These are phyloP conservation scores for Chrysolina oricalcia DNA, from an alignment of 2,888 invertebrate species.

Conservation along the genomic window DNA sequence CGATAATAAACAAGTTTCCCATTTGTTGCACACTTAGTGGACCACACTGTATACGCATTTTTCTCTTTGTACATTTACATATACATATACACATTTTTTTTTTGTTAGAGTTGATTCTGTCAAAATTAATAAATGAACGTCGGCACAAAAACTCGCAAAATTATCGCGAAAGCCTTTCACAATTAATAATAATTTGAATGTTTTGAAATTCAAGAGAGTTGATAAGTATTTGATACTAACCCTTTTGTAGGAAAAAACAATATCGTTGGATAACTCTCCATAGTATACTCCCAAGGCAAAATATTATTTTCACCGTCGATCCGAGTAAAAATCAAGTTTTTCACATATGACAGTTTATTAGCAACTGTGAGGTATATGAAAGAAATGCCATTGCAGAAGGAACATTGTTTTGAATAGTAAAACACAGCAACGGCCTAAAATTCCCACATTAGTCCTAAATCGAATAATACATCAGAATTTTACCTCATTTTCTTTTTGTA, in stretches of 20 bases:
- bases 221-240: slow-evolving; percentile 67
- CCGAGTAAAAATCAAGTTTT: slow-evolving; percentile 77
- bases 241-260: slow-evolving; percentile 85
- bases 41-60: too few relatives aligned
- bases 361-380: slow-evolving; percentile 81
- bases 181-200: too few relatives aligned
- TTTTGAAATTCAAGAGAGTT: too few relatives aligned
- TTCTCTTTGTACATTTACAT: too few relatives aligned
- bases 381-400: slow-evolving; percentile 82
- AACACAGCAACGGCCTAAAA: slow-evolving; percentile 83
- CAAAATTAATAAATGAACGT: too few relatives aligned
- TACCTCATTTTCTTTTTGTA: slow-evolving; percentile 78
- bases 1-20: too few relatives aligned
- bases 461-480: neutral
- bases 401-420: slow-evolving; percentile 86
- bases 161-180: too few relatives aligned
- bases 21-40: too few relatives aligned
- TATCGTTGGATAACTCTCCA: slow-evolving; percentile 85
- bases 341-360: slow-evolving; percentile 75
- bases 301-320: slow-evolving; percentile 90
- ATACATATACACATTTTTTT: too few relatives aligned
- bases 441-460: slow-evolving; percentile 37
- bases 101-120: too few relatives aligned
- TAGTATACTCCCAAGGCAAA: slow-evolving; percentile 90
- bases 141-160: too few relatives aligned